These are phyloP conservation scores for Bubalus kerabau DNA, from an alignment of 2,113 vertebrate species.

Conservation along the genomic window DNA sequence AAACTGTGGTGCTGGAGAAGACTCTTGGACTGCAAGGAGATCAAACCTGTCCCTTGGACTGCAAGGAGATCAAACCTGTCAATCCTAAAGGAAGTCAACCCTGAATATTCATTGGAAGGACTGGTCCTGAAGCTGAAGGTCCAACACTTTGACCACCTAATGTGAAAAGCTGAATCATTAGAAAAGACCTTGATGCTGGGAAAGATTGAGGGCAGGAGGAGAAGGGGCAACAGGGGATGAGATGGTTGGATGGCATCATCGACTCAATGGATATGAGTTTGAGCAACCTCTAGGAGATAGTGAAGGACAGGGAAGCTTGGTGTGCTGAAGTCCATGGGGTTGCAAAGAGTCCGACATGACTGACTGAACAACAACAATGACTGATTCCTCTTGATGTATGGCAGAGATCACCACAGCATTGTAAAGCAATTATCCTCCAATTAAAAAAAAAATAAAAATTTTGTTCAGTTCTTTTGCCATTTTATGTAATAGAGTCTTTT, in stretches of 20 bases:
- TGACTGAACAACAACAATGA: background rate
- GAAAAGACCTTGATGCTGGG: background rate
- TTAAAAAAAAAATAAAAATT: background rate
- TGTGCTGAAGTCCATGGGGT: background rate
- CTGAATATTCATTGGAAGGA: background rate
- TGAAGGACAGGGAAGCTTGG: background rate
- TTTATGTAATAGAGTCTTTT: conserved; percentile 15
- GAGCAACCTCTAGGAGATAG: background rate
- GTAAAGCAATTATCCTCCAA: background rate
- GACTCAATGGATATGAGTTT: background rate
- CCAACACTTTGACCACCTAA: background rate
- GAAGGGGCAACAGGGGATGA: background rate
- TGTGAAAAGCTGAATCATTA: background rate
- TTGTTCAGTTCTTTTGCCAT: background rate
- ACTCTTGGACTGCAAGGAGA: background rate
- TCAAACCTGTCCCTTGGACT: background rate
- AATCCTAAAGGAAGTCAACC: background rate
- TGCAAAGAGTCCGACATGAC: background rate
- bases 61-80: background rate
- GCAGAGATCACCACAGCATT: background rate
- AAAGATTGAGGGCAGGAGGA: background rate
- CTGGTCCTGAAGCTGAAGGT: background rate
- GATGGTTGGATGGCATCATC: background rate
- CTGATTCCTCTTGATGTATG: background rate
- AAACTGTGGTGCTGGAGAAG: background rate